A percentile compares a stretch with the other conserved stretches of the same genome.
Evolutionary conservation across 2,797 vertebrate genomes (phyloP).

Genomic region (Typhlichthys subterraneus): DNA sequence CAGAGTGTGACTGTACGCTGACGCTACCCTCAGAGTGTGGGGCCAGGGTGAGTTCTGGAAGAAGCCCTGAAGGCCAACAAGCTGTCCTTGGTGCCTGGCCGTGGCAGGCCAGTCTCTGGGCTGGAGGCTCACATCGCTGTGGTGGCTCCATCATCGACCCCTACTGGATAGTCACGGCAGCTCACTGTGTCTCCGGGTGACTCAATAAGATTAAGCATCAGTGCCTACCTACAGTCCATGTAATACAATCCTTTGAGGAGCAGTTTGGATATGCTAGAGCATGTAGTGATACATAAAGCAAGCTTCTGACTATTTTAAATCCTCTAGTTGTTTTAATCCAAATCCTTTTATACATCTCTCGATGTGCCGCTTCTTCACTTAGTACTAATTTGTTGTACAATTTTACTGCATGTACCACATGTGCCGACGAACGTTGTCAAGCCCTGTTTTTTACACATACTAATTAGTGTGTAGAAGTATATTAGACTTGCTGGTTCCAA

Average conservation of each 20-base stretch:
- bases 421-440: too few species aligned
- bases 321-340: too few species aligned
- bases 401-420: too few species aligned
- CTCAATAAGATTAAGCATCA: neutral
- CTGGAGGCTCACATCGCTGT: conserved; percentile 71
- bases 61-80: conserved; percentile 65
- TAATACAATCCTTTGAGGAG: neutral
- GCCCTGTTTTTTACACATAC: too few species aligned
- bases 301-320: too few species aligned
- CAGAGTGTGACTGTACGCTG: too few species aligned
- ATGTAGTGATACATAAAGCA: too few species aligned
- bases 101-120: conserved; percentile 87
- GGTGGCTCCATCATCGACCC: conserved; percentile 85
- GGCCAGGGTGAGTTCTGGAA: conserved; percentile 47
- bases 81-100: conserved; percentile 77
- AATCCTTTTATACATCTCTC: too few species aligned
- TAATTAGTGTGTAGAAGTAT: too few species aligned
- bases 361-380: too few species aligned
- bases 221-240: neutral
- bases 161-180: conserved; percentile 84
- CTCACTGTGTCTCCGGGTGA: conserved; percentile 85
- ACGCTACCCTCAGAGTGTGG: conserved; percentile 43
- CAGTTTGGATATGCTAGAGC: neutral
- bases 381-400: too few species aligned
- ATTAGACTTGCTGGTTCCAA: too few species aligned